A percentile compares a stretch with the other conserved stretches of the same genome.
Evolutionary conservation across 1,140 invertebrate genomes (phyloP).

Genomic region (Cherax destructor): DNA sequence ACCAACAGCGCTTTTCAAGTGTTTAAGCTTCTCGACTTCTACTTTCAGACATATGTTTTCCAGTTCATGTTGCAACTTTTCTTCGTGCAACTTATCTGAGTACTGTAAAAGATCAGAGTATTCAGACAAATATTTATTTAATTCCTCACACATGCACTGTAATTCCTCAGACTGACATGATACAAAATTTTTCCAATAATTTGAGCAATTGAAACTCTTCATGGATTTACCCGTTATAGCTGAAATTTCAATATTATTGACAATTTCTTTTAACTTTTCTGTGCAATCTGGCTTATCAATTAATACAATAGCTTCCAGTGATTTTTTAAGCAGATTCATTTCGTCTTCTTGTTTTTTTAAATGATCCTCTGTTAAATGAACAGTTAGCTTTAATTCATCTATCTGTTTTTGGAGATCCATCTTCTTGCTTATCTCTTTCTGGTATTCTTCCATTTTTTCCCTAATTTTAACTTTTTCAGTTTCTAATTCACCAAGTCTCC

Average conservation of each 20-base stretch:
- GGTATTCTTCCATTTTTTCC: not conserved
- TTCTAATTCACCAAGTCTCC: not conserved
- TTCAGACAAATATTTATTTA: not conserved
- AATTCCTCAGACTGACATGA: slow-evolving; percentile 2
- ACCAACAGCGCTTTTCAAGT: not conserved
- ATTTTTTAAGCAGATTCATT: not conserved
- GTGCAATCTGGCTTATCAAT: not conserved
- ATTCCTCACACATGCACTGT: slow-evolving; percentile 4
- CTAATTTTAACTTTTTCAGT: slow-evolving; percentile 7
- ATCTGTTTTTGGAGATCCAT: slow-evolving; percentile 15
- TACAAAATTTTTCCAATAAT: not conserved
- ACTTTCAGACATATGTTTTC: slow-evolving; percentile 15
- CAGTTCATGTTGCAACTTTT: slow-evolving; percentile 19
- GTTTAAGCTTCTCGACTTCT: slow-evolving; percentile 17
- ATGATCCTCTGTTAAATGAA: slow-evolving; percentile 3
- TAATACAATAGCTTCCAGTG: not conserved
- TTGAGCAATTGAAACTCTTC: not conserved
- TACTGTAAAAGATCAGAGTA: not conserved
- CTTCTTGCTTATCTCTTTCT: not conserved
- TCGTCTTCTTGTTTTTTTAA: slow-evolving; percentile 21
- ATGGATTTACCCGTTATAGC: not conserved
- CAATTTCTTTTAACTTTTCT: not conserved
- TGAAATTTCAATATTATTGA: not conserved
- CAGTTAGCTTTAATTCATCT: not conserved
- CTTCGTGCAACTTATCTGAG: slow-evolving; percentile 9